Conservation (phyloP, 2,888 invertebrate species). For the Himalopsyche japonica region DNA sequence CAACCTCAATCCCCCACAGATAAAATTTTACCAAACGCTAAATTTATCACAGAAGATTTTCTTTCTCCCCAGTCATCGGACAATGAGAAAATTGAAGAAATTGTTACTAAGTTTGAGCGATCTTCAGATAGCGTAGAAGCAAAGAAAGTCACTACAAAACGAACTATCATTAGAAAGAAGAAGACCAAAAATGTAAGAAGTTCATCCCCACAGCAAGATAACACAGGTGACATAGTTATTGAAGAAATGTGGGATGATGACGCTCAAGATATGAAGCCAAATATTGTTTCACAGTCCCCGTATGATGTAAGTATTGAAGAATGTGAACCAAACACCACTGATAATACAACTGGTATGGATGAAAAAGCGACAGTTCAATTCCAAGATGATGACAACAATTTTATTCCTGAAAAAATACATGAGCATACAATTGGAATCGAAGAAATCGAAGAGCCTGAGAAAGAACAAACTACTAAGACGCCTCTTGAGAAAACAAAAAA, state of each 20-base stretch:
- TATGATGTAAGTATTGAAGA: conserved; percentile 54
- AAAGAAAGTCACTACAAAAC: conserved; percentile 60
- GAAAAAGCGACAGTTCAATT: conserved; percentile 48
- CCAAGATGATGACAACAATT: conserved; percentile 44
- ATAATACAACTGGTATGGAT: conserved; percentile 44
- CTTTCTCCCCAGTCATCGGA: conserved; percentile 52
- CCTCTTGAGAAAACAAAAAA: conserved; percentile 49
- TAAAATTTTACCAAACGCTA: not conserved
- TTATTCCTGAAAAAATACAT: conserved; percentile 31
- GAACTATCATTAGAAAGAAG: conserved; percentile 59
- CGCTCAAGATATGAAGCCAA: conserved; percentile 40
- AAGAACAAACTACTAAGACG: conserved; percentile 43
- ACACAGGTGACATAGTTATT: conserved; percentile 57
- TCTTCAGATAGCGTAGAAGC: conserved; percentile 58
- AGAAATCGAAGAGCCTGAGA: conserved; percentile 36
- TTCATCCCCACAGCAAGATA: conserved; percentile 16
- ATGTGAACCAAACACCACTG: conserved; percentile 45
- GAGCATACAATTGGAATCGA: conserved; percentile 43
- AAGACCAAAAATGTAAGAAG: conserved; percentile 42
- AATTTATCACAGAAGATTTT: conserved; percentile 7
- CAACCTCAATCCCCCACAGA: not conserved
- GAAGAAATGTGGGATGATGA: conserved; percentile 57
- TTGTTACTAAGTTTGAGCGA: conserved; percentile 62
- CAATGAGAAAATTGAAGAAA: conserved; percentile 63
- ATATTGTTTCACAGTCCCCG: conserved; percentile 21